A percentile compares a stretch with the other conserved stretches of the same genome.
phyloP scores from a whole-genome alignment of 2,888 invertebrate species.

The Drosophila emarginata region DNA sequence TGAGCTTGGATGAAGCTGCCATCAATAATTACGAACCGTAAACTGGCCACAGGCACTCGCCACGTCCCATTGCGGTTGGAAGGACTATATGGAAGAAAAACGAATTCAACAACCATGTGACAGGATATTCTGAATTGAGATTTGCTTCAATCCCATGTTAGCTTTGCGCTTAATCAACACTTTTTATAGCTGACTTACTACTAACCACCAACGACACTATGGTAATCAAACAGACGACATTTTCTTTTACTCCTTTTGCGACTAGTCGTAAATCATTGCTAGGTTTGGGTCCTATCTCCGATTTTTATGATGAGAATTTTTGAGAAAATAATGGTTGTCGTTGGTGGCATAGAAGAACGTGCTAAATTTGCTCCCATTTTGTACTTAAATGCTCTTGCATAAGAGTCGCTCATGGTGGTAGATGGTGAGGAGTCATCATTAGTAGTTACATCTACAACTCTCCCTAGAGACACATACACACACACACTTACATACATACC shows the following conservation, averaged over 20 bases:
- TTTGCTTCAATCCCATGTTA: slow-evolving; percentile 17
- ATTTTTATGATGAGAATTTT: slow-evolving; percentile 51
- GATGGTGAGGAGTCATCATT: slow-evolving; percentile 57
- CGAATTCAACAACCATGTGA: background rate
- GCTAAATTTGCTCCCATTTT: slow-evolving; percentile 78
- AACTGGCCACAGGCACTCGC: slow-evolving; percentile 40
- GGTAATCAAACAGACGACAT: slow-evolving; percentile 1
- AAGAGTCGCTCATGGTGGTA: slow-evolving; percentile 33
- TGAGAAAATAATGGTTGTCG: no score
- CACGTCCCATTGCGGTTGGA: slow-evolving; percentile 23
- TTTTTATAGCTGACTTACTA: slow-evolving; percentile 7
- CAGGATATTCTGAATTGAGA: slow-evolving; percentile 36
- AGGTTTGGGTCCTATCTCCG: background rate
- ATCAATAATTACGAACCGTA: slow-evolving; percentile 6
- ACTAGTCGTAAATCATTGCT: slow-evolving; percentile 43
- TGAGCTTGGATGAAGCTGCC: slow-evolving; percentile 8
- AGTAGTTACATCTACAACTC: slow-evolving; percentile 63
- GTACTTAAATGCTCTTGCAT: slow-evolving; percentile 56
- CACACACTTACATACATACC: slow-evolving; percentile 11
- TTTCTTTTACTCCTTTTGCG: background rate
- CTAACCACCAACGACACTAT: background rate
- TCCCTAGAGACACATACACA: background rate
- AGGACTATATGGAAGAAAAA: background rate
- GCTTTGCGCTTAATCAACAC: slow-evolving; percentile 8
- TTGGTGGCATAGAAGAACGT: slow-evolving; percentile 48